Base-by-base conservation (phyloP, 2,797 vertebrate genomes). In the Sebastes matsubarae region DNA sequence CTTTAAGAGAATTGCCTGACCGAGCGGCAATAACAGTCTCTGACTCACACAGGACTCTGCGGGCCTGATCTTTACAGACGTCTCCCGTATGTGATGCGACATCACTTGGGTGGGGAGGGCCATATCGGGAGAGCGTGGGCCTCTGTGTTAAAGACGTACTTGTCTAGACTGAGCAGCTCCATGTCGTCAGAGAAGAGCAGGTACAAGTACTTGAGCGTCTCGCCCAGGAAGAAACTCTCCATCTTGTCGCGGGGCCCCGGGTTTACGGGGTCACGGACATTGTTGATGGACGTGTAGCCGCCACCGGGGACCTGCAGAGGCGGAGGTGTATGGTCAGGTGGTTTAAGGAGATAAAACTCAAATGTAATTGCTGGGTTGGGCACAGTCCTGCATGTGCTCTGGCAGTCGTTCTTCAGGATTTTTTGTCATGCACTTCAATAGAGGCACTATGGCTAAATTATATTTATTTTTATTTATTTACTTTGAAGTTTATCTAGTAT, bases 141-240 rank as follows among this genome's bases (percentile, higher is more conserved):
- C 89, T 99, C 99, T 0, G 99, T 99, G 96, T 99, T 99, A 90
- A 99, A 99, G 58, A 99, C 84, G 0, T 95, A 98, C 93, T 96
- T 93, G 93, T 99, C 98, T 46, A 99, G 95, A 85, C 96, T 97
- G 89, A 99, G 94, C 75, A 97, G 94, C 74, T 97, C 95, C 3
- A 71, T 72, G 60, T 99, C 96, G 0, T 99, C 96, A 0, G 97
- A 98, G 89, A 99, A 99, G 16, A 99, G 96, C 85, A 99, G 94
- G 70, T 95, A 99, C 34, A 99, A 86, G 90, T 99, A 99, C 87
- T 99, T 99, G 16, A 99, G 95, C 0, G 99, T 99, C 93, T 99
- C 99, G 0, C 98, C 98, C 25, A 99, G 95, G 85, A 99, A 99
- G 93, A 99, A 99, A 83, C 98, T 99, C 94, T 99, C 99, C 99